Conservation (phyloP, 2,113 vertebrate species). For the Tympanuchus pallidicinctus region DNA sequence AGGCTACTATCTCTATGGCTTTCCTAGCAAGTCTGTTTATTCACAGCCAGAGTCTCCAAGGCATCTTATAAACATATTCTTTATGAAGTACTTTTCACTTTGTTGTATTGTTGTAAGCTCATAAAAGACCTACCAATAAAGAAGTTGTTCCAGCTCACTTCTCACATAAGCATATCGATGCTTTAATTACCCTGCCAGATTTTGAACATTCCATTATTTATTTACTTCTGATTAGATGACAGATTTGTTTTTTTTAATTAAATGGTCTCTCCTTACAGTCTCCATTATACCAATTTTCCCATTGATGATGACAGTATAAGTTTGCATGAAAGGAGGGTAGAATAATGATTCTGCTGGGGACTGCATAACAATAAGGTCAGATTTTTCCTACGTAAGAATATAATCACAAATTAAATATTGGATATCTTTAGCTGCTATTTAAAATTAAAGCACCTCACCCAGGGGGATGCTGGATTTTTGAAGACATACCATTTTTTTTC, state of each 20-base stretch:
- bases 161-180: neutral
- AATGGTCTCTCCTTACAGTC: neutral
- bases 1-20: neutral
- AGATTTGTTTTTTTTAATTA: neutral
- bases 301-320: neutral
- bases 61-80: neutral
- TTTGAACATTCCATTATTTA: conserved; percentile 9
- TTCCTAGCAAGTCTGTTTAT: conserved; percentile 14
- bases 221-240: neutral
- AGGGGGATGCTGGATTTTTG: neutral
- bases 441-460: neutral
- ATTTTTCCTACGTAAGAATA: neutral
- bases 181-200: neutral
- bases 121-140: neutral
- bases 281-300: neutral
- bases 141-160: neutral
- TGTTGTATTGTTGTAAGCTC: conserved; percentile 4
- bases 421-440: neutral
- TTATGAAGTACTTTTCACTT: conserved; percentile 37
- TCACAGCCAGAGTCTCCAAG: neutral
- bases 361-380: neutral
- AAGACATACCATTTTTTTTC: neutral
- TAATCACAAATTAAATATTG: neutral
- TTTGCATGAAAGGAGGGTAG: neutral
- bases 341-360: neutral